Evolutionary conservation across 1,140 invertebrate genomes (phyloP), one percentile per base, ranked within the genome.

Genomic region (Tenebrio molitor): DNA sequence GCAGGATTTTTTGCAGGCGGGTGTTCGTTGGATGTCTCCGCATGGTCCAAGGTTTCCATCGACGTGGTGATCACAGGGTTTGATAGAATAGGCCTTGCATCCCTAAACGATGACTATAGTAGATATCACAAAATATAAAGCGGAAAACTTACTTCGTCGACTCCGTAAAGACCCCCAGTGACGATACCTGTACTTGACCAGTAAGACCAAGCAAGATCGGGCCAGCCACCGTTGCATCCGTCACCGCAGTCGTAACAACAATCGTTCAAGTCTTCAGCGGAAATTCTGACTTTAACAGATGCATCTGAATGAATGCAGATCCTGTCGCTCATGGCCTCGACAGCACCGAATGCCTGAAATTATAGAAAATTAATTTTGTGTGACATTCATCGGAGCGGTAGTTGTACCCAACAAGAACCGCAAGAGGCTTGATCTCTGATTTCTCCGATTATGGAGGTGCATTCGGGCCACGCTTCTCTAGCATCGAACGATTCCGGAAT

Each of bases 51-150:
- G 72, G 72, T 36, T 66, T 76, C 46, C 64, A 6, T 34, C 21
- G 2, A 85, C 84, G 77, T 91, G 90, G 76, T 92, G 91, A 69
- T 91, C 90, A 81, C 91, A 92, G 1, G 87, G 84, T 33, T 81
- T 77, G 63, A 91, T 87, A 15, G 81, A 77, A 74, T 92, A 92
- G 33, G 89, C 89, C 74, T 74, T 76, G 19, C 50, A 58, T 5
- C 50, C 50, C 50, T 58, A 58, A 33, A 58, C 4, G n/a, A 21
- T 19, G 4, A 16, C 0, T 7, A 8, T 14, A 3, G 17, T 23
- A 14, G 7, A 14, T 53, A 21, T 10, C 4, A 53, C 46, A 46
- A 16, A 16, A 16, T 46, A 15, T 17, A 16, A 17, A 15, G 5
- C 7, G 17, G 14, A 58, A n/a, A 6, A 29, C 8, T 41, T 41